Base-by-base conservation (phyloP, 2,797 vertebrate species). In the Sandelia bainsii region DNA sequence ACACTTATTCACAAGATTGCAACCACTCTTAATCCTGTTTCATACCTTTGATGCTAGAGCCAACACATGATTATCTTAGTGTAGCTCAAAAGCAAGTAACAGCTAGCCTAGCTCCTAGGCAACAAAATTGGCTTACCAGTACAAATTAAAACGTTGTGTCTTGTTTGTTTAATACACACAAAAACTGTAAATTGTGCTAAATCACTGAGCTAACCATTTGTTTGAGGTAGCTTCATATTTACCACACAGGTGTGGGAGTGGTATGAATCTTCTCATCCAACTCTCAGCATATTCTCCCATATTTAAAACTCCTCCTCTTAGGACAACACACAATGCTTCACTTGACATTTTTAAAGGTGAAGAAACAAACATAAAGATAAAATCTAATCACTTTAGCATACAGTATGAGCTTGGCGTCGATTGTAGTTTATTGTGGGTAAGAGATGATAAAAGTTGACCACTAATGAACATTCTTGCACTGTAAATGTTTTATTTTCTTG, bases 401-500 rank as follows among this genome's bases (percentile, higher is more conserved):
- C n/a, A n/a, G n/a, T n/a, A n/a, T n/a, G 62, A 85, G 72, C 87
- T 80, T 69, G 81, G 74, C 77, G 51, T 44, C 54, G 80, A 74
- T 70, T 78, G 77, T 69, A 74, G 79, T 75, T 89, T 54, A 71
- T 63, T n/a, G n/a, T n/a, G 77, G 79, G 58, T 78, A 72, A 81
- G 70, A 51, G 12, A 75, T 62, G 3, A n/a, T 69, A 67, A 80
- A 61, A 80, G 73, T 66, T 74, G 72, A 81, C 78, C 79, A 88
- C 87, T 59, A 58, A 84, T 50, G 44, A 87, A 89, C 85, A 84
- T 90, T 90, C 82, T 92, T 92, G 89, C 91, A 90, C 90, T 92
- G 87, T 91, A 91, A 91, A 91, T 90, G 90, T 94, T 90, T 87
- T 87, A 85, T 93, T 93, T 92, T 91, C 88, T 92, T 89, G 88